phyloP scores from a whole-genome alignment of 2,113 vertebrate species.

The Corythaeola cristata region DNA sequence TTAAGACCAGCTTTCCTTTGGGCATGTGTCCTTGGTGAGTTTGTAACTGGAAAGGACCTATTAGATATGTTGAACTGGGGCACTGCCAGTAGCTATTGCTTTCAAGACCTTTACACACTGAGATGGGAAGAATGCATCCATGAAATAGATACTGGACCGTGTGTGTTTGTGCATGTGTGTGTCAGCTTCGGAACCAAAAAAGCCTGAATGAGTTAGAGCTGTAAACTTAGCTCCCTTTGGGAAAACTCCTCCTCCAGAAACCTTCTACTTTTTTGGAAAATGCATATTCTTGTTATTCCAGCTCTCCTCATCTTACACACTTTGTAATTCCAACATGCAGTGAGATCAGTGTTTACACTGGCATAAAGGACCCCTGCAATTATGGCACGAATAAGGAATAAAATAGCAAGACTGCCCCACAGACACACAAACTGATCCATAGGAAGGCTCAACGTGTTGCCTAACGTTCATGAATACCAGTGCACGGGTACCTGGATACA shows the following conservation, averaged over 20 bases:
- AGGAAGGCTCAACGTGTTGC: not conserved
- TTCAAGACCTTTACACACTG: conserved; percentile 61
- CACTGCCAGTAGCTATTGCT: conserved; percentile 63
- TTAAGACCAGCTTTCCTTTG: not conserved
- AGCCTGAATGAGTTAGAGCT: not conserved
- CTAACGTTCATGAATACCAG: not conserved
- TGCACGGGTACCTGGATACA: not conserved
- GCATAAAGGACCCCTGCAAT: not conserved
- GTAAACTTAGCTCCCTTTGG: conserved; percentile 35
- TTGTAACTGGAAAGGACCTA: conserved; percentile 37
- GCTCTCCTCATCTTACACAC: not conserved
- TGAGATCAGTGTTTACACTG: conserved; percentile 34
- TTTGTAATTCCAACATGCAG: not conserved
- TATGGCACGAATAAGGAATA: not conserved
- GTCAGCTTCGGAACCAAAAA: not conserved
- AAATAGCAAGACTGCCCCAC: not conserved
- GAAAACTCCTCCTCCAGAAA: conserved; percentile 28
- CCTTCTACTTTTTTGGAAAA: conserved; percentile 24
- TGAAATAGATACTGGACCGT: conserved; percentile 54
- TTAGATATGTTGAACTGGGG: conserved; percentile 48
- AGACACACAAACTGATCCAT: not conserved
- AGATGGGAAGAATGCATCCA: conserved; percentile 52
- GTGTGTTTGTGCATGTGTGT: conserved; percentile 38
- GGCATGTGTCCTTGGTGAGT: conserved; percentile 17
- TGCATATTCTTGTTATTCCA: conserved; percentile 14